Conservation (phyloP, 1,140 invertebrate genomes). For the Macrocentrus cingulum region DNA sequence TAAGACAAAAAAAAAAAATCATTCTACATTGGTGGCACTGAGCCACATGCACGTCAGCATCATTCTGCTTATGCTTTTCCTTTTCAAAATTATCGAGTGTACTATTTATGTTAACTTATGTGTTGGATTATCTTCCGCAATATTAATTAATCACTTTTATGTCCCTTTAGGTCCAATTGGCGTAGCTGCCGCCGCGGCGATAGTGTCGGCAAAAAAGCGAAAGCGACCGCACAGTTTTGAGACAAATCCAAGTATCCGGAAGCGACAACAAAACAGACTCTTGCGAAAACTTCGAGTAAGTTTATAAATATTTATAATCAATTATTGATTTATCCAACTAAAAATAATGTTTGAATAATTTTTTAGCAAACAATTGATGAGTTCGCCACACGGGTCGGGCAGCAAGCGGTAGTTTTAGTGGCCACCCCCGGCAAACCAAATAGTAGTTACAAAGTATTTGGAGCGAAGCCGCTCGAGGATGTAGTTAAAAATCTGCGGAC, state of each 20-base stretch:
- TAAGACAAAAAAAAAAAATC: slow-evolving; percentile 5
- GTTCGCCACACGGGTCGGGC: slow-evolving; percentile 95
- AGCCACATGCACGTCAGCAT: slow-evolving; percentile 32
- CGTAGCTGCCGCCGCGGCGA: slow-evolving; percentile 94
- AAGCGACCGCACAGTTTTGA: slow-evolving; percentile 96
- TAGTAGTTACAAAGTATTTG: slow-evolving; percentile 95
- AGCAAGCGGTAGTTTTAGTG: slow-evolving; percentile 94
- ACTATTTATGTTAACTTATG: slow-evolving; percentile 10
- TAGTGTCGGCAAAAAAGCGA: slow-evolving; percentile 92
- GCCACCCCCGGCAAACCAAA: slow-evolving; percentile 96
- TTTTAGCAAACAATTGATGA: slow-evolving; percentile 92
- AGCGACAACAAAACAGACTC: slow-evolving; percentile 93
- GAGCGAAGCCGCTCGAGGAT: slow-evolving; percentile 94
- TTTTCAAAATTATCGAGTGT: slow-evolving; percentile 21
- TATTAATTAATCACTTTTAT: background rate
- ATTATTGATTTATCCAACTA: slow-evolving; percentile 13
- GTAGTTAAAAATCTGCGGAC: slow-evolving; percentile 88
- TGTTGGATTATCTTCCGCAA: background rate
- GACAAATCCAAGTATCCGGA: slow-evolving; percentile 95
- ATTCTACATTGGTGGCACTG: slow-evolving; percentile 20
- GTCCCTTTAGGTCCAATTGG: slow-evolving; percentile 80
- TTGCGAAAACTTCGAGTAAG: slow-evolving; percentile 82
- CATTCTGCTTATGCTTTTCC: slow-evolving; percentile 38
- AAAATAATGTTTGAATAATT: background rate
- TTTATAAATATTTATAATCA: slow-evolving; percentile 18